Conservation (phyloP, 2,113 vertebrate species). For the Dascyllus trimaculatus region DNA sequence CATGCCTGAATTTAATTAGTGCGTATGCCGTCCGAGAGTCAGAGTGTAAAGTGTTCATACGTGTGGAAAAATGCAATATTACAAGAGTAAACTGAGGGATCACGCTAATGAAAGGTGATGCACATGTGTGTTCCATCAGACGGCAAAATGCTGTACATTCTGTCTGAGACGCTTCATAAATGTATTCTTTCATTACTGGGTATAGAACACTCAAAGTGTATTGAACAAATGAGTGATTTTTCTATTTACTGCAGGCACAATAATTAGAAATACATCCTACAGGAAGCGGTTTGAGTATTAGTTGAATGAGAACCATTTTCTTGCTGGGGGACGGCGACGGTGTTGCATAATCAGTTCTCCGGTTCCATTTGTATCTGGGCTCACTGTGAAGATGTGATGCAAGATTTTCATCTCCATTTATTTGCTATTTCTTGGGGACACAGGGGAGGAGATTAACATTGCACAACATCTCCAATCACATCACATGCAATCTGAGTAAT, state of each 20-base stretch:
- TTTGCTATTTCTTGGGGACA: constrained; percentile 73
- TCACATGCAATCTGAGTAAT: constrained; percentile 73
- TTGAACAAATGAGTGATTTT: constrained; percentile 20
- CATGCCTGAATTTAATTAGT: constrained; percentile 40
- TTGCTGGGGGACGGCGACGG: background rate
- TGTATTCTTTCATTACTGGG: constrained; percentile 9
- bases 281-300: constrained; percentile 37
- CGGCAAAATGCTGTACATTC: background rate
- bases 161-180: constrained; percentile 2
- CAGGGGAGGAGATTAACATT: constrained; percentile 68
- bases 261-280: constrained; percentile 35
- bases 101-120: constrained; percentile 29
- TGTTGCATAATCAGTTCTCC: constrained; percentile 66
- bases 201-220: background rate
- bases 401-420: constrained; percentile 73
- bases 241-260: constrained; percentile 11
- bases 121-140: constrained; percentile 11
- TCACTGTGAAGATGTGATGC: constrained; percentile 50
- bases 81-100: constrained; percentile 42
- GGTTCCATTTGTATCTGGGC: constrained; percentile 61
- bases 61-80: constrained; percentile 23
- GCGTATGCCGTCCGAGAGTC: constrained; percentile 14
- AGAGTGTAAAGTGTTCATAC: constrained; percentile 4
- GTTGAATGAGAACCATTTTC: constrained; percentile 18
- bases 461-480: constrained; percentile 76